These are phyloP conservation scores for Calyptomena viridis DNA, from an alignment of 2,113 vertebrate species.

Conservation along the genomic window DNA sequence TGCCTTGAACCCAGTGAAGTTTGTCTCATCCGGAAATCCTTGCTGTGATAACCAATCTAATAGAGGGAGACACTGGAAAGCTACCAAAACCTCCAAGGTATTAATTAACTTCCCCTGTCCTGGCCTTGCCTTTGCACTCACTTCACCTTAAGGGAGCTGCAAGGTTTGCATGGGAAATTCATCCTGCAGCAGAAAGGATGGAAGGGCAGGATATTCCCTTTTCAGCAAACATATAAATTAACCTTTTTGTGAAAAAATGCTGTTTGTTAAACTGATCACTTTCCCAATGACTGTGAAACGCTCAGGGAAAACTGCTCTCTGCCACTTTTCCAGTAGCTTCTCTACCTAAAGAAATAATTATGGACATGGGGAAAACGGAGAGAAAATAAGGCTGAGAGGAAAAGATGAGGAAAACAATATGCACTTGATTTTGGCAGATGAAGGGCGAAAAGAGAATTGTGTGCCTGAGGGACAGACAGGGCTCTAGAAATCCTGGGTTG, in stretches of 20 bases:
- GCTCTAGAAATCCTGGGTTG: no score
- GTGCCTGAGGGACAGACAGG: no score
- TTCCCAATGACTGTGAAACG: neutral
- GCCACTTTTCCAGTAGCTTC: neutral
- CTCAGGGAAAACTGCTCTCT: neutral
- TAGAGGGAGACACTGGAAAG: rapidly evolving
- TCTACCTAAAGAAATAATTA: neutral
- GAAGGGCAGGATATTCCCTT: neutral
- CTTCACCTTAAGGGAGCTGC: rapidly evolving
- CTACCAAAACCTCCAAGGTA: neutral
- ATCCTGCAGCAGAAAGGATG: neutral
- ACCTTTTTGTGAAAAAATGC: rapidly evolving
- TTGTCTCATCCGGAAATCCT: neutral
- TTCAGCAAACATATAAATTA: neutral
- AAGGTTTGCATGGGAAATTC: neutral
- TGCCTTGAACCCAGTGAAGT: neutral
- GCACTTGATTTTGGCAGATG: neutral
- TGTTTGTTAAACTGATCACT: neutral
- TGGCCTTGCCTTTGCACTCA: neutral
- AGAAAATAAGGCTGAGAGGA: neutral
- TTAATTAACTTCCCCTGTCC: neutral
- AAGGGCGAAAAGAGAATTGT: no score
- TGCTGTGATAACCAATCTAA: neutral
- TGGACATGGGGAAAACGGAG: neutral
- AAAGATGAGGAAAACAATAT: neutral